Percentiles rank a stretch among this genome's conserved stretches.
phyloP scores from a whole-genome alignment of 2,888 invertebrate genomes.

The Lycaena phlaeas region DNA sequence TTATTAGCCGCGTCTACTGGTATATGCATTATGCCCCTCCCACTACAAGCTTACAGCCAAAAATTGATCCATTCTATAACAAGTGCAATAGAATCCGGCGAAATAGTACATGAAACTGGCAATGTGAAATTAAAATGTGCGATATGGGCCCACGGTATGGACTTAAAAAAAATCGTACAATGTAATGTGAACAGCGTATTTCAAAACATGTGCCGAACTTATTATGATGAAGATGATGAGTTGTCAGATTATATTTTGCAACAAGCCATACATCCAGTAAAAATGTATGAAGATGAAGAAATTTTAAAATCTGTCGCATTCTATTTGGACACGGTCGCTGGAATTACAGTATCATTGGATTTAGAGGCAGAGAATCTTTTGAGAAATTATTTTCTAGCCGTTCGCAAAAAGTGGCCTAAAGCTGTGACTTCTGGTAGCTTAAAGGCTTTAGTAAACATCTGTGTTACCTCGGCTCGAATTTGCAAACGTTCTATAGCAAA shows the following conservation, averaged over 20 bases:
- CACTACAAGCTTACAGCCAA: slow-evolving; percentile 47
- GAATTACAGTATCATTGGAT: slow-evolving; percentile 38
- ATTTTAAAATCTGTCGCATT: slow-evolving; percentile 34
- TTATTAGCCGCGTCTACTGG: slow-evolving; percentile 46
- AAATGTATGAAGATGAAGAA: slow-evolving; percentile 32
- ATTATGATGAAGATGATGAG: slow-evolving; percentile 45
- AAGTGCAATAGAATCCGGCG: slow-evolving; percentile 43
- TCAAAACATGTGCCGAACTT: slow-evolving; percentile 47
- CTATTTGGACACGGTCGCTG: slow-evolving; percentile 47
- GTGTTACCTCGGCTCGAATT: slow-evolving; percentile 46
- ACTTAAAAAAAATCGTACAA: slow-evolving; percentile 46
- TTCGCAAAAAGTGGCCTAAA: slow-evolving; percentile 42
- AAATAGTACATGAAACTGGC: slow-evolving; percentile 31
- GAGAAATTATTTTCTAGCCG: slow-evolving; percentile 48
- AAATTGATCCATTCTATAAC: slow-evolving; percentile 39
- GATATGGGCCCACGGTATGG: slow-evolving; percentile 55
- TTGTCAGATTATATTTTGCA: slow-evolving; percentile 43
- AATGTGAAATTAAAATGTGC: slow-evolving; percentile 39
- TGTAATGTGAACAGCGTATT: slow-evolving; percentile 50
- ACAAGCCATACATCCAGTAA: slow-evolving; percentile 30
- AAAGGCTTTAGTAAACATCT: slow-evolving; percentile 38
- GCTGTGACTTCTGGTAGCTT: slow-evolving; percentile 45
- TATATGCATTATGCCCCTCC: slow-evolving; percentile 44
- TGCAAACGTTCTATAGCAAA: slow-evolving; percentile 43
- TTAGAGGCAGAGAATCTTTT: slow-evolving; percentile 37